A percentile compares a stretch with the other conserved stretches of the same genome.
phyloP scores from a whole-genome alignment of 2,113 vertebrate species.

The Dicrurus megarhynchus region DNA sequence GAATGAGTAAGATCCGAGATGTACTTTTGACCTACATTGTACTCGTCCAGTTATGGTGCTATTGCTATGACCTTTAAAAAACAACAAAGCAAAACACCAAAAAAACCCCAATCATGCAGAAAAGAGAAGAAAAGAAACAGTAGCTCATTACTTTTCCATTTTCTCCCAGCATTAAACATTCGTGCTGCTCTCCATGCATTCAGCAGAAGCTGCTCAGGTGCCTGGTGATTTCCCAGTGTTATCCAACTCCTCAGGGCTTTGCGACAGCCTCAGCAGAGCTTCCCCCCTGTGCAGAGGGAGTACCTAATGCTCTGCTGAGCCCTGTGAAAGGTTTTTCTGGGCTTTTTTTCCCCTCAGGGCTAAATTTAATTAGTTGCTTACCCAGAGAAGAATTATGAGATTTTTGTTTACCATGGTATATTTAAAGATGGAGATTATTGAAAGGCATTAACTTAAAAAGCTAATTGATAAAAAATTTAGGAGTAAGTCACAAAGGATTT shows the following conservation, averaged over 20 bases:
- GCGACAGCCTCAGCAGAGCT: background rate
- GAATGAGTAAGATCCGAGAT: background rate
- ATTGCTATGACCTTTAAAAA: background rate
- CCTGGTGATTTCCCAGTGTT: background rate
- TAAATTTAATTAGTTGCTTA: background rate
- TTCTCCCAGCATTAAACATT: background rate
- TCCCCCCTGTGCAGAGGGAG: background rate
- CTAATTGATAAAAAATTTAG: background rate
- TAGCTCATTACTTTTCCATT: background rate
- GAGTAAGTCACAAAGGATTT: slow-evolving; percentile 4
- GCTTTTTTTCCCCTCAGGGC: background rate
- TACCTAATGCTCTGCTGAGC: background rate
- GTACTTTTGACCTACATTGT: background rate
- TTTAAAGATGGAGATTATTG: slow-evolving; percentile 25
- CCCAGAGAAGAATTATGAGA: background rate
- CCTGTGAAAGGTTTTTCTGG: background rate
- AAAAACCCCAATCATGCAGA: background rate
- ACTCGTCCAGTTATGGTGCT: background rate
- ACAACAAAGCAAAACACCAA: background rate
- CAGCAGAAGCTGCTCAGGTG: background rate
- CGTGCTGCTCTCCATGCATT: fast-evolving
- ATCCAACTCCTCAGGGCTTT: background rate
- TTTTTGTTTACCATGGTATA: background rate
- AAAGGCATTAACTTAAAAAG: background rate
- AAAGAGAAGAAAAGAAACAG: background rate